These are phyloP conservation scores for Callimorpha dominula DNA, from an alignment of 2,888 invertebrate species.

Conservation along the genomic window DNA sequence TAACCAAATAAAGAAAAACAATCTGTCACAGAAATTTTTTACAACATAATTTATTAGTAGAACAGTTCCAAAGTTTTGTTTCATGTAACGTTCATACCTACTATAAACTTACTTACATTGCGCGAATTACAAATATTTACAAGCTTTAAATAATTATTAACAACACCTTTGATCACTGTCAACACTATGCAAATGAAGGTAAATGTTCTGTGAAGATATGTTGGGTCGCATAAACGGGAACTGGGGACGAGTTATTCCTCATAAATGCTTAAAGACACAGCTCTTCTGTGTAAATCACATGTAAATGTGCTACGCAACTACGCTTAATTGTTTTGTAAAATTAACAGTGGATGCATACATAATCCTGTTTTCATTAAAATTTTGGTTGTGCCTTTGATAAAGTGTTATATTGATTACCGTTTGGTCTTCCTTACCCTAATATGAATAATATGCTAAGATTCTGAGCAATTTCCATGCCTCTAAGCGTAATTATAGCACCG, in stretches of 20 bases:
- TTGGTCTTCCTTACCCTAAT: not conserved
- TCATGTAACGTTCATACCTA: not conserved
- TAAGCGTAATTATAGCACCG: not conserved
- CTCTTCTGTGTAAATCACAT: constrained; percentile 43
- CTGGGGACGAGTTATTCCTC: constrained; percentile 41
- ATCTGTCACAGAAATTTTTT: no score
- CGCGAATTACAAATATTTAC: not conserved
- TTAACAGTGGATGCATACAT: constrained; percentile 29
- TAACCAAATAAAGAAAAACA: no score
- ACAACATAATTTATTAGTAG: no score
- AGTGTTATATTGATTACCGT: not conserved
- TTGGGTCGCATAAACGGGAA: constrained; percentile 40
- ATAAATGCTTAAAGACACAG: constrained; percentile 46
- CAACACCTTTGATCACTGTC: constrained; percentile 28
- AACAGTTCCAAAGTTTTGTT: no score
- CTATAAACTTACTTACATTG: not conserved
- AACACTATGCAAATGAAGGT: constrained; percentile 54
- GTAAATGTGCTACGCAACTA: constrained; percentile 41
- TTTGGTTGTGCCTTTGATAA: constrained; percentile 5
- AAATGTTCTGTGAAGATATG: constrained; percentile 51
- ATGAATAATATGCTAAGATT: not conserved
- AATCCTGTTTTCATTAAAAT: constrained; percentile 27
- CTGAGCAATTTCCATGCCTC: not conserved
- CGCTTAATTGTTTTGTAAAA: constrained; percentile 42
- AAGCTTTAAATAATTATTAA: constrained; percentile 25